Base-by-base conservation (phyloP, 2,888 invertebrate genomes). In the Hypsopygia costalis region DNA sequence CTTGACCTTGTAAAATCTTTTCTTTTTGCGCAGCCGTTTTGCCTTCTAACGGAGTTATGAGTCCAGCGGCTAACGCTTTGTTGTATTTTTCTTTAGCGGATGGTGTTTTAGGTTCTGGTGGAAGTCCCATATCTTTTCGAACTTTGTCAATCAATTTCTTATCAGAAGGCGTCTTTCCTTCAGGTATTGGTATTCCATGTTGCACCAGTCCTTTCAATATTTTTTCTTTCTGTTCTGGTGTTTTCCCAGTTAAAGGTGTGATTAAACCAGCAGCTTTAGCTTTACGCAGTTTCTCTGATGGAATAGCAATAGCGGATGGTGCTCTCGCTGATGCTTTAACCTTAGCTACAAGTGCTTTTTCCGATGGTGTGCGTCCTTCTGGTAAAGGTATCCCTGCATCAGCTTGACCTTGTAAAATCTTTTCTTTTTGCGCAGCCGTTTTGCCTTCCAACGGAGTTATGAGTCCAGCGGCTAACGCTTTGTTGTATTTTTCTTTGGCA, bases 1-100 rank as follows among this genome's bases (percentile, higher is more conserved):
- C 55, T 34, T 52, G 47, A 3, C 33, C 46, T 32, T 32, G 42
- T 22, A 68, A 29, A 12, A 63, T 47, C 6, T 57, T 58, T 40
- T 62, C 58, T 39, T 62, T 69, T 25, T 66, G 34, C 2, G 46
- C 12, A 1, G 44, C 6, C 3, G 58, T 16, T 47, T 67, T 59
- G 0, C 64, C 63, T 51, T 62, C 62, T n/a, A 67, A 29, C 0
- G 65, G 67, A 1, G 47, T 46, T 7, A 55, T 44, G 4, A 58
- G 11, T 1, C 55, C 65, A n/a, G 52, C 59, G n/a, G 46, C 51
- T n/a, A 46, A 27, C 7, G 67, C 62, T 41, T 58, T 46, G 1
- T 46, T 34, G 43, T 55, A 41, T 42, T 58, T 56, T 39, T 49
- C 49, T 56, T 39, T 60, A 44, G 49, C 43, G 30, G 46, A 43